phyloP scores from a whole-genome alignment of 2,113 vertebrate genomes.

The Gadus macrocephalus region DNA sequence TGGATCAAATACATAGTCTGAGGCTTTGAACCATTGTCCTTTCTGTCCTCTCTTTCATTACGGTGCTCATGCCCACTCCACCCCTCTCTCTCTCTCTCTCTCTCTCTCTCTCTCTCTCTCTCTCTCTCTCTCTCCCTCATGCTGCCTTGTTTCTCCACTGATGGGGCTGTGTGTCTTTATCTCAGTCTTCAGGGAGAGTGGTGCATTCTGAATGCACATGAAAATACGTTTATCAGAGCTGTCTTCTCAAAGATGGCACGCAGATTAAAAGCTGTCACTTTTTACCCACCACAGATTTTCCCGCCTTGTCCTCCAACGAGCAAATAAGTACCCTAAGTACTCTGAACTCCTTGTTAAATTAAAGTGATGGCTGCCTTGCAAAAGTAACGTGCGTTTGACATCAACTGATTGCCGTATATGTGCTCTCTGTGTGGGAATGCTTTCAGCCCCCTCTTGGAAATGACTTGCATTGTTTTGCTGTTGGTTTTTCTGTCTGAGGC shows the following conservation, averaged over 20 bases:
- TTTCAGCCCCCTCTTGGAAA: no score
- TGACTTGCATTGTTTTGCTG: not conserved
- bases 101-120: no score
- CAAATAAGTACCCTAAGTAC: no score
- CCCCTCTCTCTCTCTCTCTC: constrained; percentile 6
- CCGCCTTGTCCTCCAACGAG: no score
- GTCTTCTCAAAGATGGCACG: constrained; percentile 10
- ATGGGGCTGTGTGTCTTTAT: no score
- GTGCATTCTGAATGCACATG: constrained; percentile 31
- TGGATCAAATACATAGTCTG: constrained; percentile 68
- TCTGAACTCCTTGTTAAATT: no score
- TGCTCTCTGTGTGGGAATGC: no score
- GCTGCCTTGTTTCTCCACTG: constrained; percentile 12
- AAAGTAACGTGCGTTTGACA: no score
- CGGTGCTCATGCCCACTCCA: constrained; percentile 38
- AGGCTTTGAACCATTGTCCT: constrained; percentile 70
- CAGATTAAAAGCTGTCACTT: not conserved
- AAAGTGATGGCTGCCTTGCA: no score
- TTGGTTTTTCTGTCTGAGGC: not conserved
- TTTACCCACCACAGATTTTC: not conserved
- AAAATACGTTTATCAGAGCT: constrained; percentile 29
- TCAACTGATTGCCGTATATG: no score
- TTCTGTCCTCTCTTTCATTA: no score
- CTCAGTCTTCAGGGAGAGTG: constrained; percentile 52
- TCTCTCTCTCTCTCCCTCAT: constrained; percentile 15